phyloP scores from a whole-genome alignment of 1,140 invertebrate species.

The Dendrolimus punctatus region DNA sequence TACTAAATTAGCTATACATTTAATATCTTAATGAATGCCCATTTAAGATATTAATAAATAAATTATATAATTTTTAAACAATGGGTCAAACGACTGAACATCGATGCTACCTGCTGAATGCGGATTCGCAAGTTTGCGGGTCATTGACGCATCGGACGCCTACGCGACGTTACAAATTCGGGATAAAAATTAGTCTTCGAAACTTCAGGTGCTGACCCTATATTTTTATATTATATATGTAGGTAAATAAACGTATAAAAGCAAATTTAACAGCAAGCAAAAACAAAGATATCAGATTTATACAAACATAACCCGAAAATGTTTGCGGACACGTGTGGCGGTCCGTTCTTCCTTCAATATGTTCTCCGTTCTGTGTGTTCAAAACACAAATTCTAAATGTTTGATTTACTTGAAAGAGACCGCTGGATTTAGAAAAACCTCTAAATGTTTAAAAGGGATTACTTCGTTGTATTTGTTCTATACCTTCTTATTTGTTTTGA shows the following conservation, averaged over 20 bases:
- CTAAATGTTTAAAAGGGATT: constrained; percentile 25
- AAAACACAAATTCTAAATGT: constrained; percentile 17
- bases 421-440: constrained; percentile 35
- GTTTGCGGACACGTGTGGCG: constrained; percentile 48
- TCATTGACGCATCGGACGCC: constrained; percentile 67
- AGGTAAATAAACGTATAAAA: constrained; percentile 14
- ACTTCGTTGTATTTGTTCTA: constrained; percentile 4
- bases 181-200: constrained; percentile 15
- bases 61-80: constrained; percentile 26
- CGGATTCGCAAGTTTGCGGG: constrained; percentile 64
- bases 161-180: constrained; percentile 45
- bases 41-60: constrained; percentile 3
- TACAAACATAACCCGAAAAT: constrained; percentile 43
- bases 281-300: constrained; percentile 25
- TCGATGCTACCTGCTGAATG: constrained; percentile 56
- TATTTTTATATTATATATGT: constrained; percentile 13
- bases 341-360: constrained; percentile 27
- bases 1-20: too few species aligned
- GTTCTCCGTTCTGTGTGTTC: constrained; percentile 24
- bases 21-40: too few species aligned
- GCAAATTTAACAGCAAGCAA: constrained; percentile 15
- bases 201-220: too few species aligned
- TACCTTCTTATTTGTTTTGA: neutral
- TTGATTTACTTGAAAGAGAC: constrained; percentile 39
- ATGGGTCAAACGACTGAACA: constrained; percentile 25